phyloP scores from a whole-genome alignment of 2,888 invertebrate species.

The Hermodice carunculata region DNA sequence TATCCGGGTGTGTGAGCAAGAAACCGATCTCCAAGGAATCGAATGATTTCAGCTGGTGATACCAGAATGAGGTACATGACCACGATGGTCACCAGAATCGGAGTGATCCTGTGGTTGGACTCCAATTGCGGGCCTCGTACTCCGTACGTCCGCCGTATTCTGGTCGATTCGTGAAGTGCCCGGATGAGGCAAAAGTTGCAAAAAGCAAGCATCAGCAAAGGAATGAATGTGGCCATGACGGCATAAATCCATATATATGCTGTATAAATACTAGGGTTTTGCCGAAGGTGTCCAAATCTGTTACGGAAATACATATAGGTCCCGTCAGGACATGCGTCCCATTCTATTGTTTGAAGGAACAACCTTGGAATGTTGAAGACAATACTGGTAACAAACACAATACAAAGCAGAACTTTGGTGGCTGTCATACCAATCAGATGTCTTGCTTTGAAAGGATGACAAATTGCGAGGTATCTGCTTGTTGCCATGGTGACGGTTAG shows the following conservation, averaged over 20 bases:
- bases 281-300: not conserved
- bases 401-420: constrained; percentile 54
- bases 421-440: constrained; percentile 75
- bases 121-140: constrained; percentile 49
- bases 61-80: constrained; percentile 65
- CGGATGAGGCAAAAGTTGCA: constrained; percentile 62
- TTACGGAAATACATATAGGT: constrained; percentile 6
- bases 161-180: constrained; percentile 59
- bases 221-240: constrained; percentile 35
- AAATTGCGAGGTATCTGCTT: constrained; percentile 82
- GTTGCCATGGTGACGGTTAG: constrained; percentile 81
- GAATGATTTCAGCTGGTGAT: constrained; percentile 62
- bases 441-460: constrained; percentile 79
- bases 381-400: constrained; percentile 33
- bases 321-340: constrained; percentile 21
- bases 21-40: constrained; percentile 39
- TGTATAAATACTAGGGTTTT: not conserved
- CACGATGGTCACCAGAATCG: constrained; percentile 63
- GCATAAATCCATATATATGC: constrained; percentile 36
- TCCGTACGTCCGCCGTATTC: constrained; percentile 51
- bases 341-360: constrained; percentile 28
- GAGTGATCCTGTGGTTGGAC: constrained; percentile 54
- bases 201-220: constrained; percentile 56
- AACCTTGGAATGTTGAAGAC: constrained; percentile 39
- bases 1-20: not conserved